These are phyloP conservation scores for Propithecus coquereli DNA, from an alignment of 2,113 vertebrate species.

Conservation along the genomic window DNA sequence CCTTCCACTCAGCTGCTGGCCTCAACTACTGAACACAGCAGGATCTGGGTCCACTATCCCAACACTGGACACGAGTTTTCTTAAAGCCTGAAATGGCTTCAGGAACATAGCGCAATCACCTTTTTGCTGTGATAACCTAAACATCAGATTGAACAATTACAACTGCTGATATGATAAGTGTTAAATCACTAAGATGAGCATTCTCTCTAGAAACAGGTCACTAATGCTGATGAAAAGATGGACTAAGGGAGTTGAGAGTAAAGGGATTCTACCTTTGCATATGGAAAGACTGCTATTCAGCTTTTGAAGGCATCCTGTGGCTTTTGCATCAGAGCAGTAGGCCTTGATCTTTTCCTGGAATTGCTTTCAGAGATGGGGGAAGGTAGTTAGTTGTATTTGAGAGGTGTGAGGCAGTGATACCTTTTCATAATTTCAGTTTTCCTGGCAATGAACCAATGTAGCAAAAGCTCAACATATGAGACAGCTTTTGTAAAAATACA, in stretches of 20 bases:
- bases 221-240: not conserved
- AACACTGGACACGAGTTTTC: not conserved
- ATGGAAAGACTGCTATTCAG: slow-evolving; percentile 8
- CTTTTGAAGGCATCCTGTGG: slow-evolving; percentile 64
- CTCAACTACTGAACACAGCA: not conserved
- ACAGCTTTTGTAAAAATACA: slow-evolving; percentile 27
- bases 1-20: not conserved
- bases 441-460: slow-evolving; percentile 28
- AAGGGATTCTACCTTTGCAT: slow-evolving; percentile 16
- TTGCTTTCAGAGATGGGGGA: slow-evolving; percentile 34
- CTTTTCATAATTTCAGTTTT: slow-evolving; percentile 57
- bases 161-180: not conserved
- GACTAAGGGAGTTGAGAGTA: slow-evolving; percentile 30
- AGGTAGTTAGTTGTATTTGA: not conserved
- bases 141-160: not conserved
- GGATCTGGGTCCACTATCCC: not conserved
- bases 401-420: not conserved
- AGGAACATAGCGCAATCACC: not conserved
- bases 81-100: not conserved
- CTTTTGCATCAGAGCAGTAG: slow-evolving; percentile 42
- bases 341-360: slow-evolving; percentile 48
- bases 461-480: slow-evolving; percentile 13
- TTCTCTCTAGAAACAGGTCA: slow-evolving; percentile 44
- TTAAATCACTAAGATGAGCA: not conserved
- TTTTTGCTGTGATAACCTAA: not conserved